Percentiles rank a stretch among this genome's conserved stretches.
These are phyloP conservation scores for Nemoura dubitans DNA, from an alignment of 2,888 invertebrate species.

Conservation along the genomic window DNA sequence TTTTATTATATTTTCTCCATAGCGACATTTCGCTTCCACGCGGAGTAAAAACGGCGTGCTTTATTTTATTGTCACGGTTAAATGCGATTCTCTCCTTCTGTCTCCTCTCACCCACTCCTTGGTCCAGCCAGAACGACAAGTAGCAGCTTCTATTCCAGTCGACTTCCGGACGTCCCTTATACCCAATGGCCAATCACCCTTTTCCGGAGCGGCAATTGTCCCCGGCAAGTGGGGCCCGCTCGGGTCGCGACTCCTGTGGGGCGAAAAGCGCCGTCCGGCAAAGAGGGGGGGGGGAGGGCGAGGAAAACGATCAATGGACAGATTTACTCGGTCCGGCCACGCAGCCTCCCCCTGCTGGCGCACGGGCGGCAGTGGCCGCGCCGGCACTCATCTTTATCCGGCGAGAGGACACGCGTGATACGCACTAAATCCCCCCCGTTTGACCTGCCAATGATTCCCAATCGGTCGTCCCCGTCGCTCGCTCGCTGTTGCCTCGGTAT, in stretches of 20 bases:
- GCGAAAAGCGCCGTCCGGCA: constrained; percentile 33
- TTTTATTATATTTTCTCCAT: background rate
- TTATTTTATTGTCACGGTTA: constrained; percentile 18
- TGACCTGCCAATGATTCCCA: constrained; percentile 23
- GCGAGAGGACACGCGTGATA: background rate
- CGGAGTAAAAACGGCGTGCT: background rate
- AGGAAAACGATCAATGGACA: constrained; percentile 43
- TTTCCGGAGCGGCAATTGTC: constrained; percentile 49
- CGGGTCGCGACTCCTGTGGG: background rate
- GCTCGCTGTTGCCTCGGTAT: no score
- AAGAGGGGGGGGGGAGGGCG: background rate
- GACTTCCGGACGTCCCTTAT: constrained; percentile 27
- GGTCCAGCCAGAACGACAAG: background rate
- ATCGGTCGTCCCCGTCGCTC: background rate
- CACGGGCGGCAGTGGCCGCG: background rate
- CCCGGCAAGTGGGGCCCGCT: constrained; percentile 35
- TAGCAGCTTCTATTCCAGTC: constrained; percentile 35
- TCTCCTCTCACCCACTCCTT: background rate
- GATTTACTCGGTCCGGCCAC: constrained; percentile 47
- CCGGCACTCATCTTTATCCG: background rate
- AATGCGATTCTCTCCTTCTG: background rate
- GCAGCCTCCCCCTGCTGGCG: background rate
- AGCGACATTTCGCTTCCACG: background rate
- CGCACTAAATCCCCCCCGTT: constrained; percentile 16
- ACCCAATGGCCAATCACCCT: constrained; percentile 48